phyloP scores from a whole-genome alignment of 2,797 vertebrate genomes.

The Perodicticus potto region DNA sequence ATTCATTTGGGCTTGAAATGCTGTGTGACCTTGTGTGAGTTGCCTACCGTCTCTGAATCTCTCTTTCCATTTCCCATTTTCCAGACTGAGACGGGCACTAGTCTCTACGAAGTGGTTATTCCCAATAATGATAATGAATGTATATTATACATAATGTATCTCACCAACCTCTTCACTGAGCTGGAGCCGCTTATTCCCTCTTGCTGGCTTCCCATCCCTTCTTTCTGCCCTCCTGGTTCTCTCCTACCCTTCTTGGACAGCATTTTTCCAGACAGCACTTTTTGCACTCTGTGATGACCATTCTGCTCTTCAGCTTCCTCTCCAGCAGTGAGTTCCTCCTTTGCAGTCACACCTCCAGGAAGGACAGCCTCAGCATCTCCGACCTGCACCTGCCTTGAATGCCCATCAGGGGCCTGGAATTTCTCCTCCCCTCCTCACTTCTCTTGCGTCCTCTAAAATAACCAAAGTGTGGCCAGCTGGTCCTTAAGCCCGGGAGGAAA shows the following conservation, averaged over 20 bases:
- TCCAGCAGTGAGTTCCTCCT: neutral
- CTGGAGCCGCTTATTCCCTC: neutral
- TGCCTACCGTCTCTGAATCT: slow-evolving; percentile 22
- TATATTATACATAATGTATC: neutral
- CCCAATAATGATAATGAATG: neutral
- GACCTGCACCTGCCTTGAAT: neutral
- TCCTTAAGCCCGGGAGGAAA: neutral
- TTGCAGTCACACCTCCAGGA: neutral
- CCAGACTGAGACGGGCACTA: neutral
- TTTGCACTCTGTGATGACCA: neutral
- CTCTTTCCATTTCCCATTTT: neutral
- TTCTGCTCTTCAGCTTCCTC: neutral
- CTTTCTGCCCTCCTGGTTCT: neutral
- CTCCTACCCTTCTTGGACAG: neutral
- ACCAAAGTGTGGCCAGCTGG: neutral
- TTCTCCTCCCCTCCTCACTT: neutral
- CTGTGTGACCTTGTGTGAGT: neutral
- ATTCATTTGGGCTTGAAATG: neutral
- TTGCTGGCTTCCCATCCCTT: neutral
- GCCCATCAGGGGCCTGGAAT: neutral
- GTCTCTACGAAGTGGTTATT: neutral
- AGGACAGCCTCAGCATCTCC: neutral
- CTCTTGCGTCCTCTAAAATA: neutral
- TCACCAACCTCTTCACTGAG: neutral
- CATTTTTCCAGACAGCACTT: neutral